Base-by-base conservation (phyloP, 2,113 vertebrate species). In the Python bivittatus region DNA sequence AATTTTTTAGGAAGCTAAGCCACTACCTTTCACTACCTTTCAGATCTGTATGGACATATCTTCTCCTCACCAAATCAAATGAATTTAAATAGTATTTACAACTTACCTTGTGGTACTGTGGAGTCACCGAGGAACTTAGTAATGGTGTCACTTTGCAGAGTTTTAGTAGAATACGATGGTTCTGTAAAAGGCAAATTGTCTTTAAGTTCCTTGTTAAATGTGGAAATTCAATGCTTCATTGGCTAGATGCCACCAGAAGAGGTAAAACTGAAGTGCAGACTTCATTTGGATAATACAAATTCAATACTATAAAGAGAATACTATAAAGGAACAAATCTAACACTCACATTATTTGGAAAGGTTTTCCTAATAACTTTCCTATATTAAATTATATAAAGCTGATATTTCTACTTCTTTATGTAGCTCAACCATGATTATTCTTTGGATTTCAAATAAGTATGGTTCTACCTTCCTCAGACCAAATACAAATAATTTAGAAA, bases 121-220 rank as follows among this genome's bases (percentile, higher is more conserved):
- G 17, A 89, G 20, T 54, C 38, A 0, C 0, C 87, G 33, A 57
- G 42, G 60, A 91, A 86, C 88, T 38, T 86, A 84, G n/a, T 0
- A 52, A 29, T 90, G 44, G 42, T 84, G 4, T 68, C 79, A 42
- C 8, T 23, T 93, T 68, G 88, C 38, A 42, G 86, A 44, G 90
- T 92, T 87, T 58, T 0, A 1, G 0, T 53, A 85, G 93, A 94
- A 95, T 54, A 86, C 42, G 23, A 1, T 0, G 1, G 2, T 90
- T 42, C 94, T 95, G 83, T 96, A 88, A 92, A 96, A 96, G 95
- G 72, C 54, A 95, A 91, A 95, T 2, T 38, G 92, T 93, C 29
- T 94, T 89, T 93, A 93, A 97, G 92, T 64, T 11, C 33, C 6
- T 60, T 68, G 22, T 88, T 91, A 60, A 72, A 91, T 52, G 57